phyloP scores from a whole-genome alignment of 1,140 invertebrate species.

The Lepidurus couesii region DNA sequence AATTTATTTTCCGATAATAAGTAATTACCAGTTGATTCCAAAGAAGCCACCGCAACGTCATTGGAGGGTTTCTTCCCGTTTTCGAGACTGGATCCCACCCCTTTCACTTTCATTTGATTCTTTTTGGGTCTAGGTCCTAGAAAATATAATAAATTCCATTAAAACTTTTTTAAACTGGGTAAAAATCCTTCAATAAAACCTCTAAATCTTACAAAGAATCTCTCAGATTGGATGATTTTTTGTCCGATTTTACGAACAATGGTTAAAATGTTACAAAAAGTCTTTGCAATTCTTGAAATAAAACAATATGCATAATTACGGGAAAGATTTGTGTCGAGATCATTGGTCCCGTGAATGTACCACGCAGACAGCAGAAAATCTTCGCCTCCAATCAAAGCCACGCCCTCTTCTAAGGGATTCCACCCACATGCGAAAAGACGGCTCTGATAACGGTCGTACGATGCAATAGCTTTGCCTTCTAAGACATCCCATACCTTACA shows the following conservation, averaged over 20 bases:
- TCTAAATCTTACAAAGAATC: no score
- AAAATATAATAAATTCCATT: not conserved
- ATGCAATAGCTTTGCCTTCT: conserved; percentile 50
- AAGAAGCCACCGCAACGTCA: not conserved
- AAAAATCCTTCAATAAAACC: no score
- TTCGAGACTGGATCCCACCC: not conserved
- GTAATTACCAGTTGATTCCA: not conserved
- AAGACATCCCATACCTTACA: conserved; percentile 65
- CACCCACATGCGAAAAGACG: conserved; percentile 55
- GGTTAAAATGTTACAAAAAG: no score
- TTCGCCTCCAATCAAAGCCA: conserved; percentile 55
- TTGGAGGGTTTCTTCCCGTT: not conserved
- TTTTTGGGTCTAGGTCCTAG: not conserved
- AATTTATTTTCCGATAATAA: not conserved
- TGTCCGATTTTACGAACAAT: no score
- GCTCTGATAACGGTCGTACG: conserved; percentile 50
- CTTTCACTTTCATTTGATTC: not conserved
- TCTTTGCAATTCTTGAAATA: no score
- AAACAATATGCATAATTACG: not conserved
- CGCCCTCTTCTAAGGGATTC: conserved; percentile 58
- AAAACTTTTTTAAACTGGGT: no score
- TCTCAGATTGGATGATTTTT: no score
- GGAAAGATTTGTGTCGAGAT: not conserved
- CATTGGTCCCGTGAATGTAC: conserved; percentile 43
- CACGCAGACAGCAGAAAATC: conserved; percentile 57